These are phyloP conservation scores for Heliocidaris tuberculata DNA, from an alignment of 35 echinoderm and acorn worm species.

Conservation along the genomic window DNA sequence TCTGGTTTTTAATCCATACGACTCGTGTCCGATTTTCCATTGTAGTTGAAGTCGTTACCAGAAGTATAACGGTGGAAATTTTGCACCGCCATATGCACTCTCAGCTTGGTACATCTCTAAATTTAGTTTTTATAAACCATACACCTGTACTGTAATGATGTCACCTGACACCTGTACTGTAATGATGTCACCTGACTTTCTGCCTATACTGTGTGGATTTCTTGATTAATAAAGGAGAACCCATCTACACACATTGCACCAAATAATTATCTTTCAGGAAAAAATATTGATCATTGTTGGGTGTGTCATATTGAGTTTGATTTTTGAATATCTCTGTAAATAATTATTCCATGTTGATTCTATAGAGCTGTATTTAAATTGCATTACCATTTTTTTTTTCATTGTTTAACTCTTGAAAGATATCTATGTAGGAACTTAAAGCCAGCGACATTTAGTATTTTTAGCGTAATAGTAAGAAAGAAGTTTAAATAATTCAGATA, in stretches of 20 bases:
- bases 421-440: neutral
- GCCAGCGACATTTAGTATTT: neutral
- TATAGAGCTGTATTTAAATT: neutral
- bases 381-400: neutral
- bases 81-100: no score
- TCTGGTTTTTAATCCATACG: no score
- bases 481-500: neutral
- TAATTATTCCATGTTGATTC: neutral
- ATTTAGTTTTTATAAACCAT: neutral
- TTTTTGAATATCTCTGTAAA: slow-evolving; percentile 9
- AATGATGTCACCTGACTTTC: neutral
- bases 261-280: neutral
- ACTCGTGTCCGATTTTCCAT: no score
- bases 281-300: neutral
- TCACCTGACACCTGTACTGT: no score
- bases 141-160: neutral
- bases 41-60: no score
- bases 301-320: neutral
- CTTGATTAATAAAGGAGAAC: neutral
- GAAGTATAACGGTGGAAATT: no score
- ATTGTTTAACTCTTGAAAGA: neutral
- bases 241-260: neutral
- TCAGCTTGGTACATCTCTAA: neutral
- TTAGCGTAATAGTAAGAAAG: neutral
- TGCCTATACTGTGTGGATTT: neutral